Evolutionary conservation across 2,888 invertebrate species (phyloP), one percentile per base, ranked within the genome.

Genomic region (Tetanocera ferruginea): DNA sequence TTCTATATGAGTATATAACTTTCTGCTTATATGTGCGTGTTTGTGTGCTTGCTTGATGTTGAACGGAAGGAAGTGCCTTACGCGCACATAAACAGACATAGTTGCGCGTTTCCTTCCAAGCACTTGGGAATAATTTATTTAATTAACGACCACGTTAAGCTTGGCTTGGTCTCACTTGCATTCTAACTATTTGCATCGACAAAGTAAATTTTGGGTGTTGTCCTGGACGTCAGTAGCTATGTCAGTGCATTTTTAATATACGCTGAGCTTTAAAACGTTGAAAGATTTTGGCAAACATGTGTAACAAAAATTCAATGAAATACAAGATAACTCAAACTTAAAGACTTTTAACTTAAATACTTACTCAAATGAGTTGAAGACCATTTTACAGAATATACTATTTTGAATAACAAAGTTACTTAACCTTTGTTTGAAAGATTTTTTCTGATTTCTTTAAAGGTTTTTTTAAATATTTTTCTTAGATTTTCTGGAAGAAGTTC

Each of bases 81-180:
- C 71, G 62, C 71, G 60, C 74, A 74, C 76, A 79, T 71, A 52
- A 76, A 76, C 67, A 19, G 57, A 76, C 75, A 62, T 76, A 78
- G 78, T 80, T 76, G 23, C 55, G 55, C 55, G 31, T 64, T 31
- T 64, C 64, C 64, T 43, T 25, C 28, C 60, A 25, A 28, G 25
- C 17, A 19, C 49, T 28, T 8, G 14, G 62, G 51, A 62, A 60
- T 70, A 70, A 70, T 62, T 76, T 76, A 76, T 76, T 76, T 76
- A 76, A 76, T 76, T 70, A 70, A 76, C 23, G 70, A 62, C 62
- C 49, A 49, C 69, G 19, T 31, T 34, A 64, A 19, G 23, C 19
- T n/a, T 49, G 23, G 19, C 37, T 34, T n/a, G 19, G n/a, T 28
- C 49, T 14, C 14, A 51, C 19, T 43, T 19, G 49, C n/a, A 23